A percentile compares a stretch with the other conserved stretches of the same genome.
These are phyloP conservation scores for Schrankia costaestrigalis DNA, from an alignment of 2,888 invertebrate species.

Conservation along the genomic window DNA sequence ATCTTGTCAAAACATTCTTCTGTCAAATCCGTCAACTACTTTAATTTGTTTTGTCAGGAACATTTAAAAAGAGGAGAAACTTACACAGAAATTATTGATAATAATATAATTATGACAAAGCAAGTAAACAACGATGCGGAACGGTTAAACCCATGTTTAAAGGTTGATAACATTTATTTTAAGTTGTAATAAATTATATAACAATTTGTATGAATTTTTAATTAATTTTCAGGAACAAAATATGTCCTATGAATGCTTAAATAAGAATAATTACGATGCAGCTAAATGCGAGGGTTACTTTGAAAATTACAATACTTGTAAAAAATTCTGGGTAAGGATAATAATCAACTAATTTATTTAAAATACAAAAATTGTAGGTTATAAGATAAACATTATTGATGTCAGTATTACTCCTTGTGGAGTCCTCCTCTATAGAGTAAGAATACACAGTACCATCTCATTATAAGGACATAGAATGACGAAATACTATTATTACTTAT, in stretches of 20 bases:
- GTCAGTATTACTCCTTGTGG: no score
- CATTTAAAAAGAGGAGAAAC: no score
- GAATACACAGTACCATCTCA: no score
- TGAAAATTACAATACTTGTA: slow-evolving; percentile 89
- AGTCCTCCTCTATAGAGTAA: no score
- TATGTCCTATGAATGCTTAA: slow-evolving; percentile 85
- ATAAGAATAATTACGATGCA: slow-evolving; percentile 83
- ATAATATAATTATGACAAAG: slow-evolving; percentile 43
- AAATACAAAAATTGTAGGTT: no score
- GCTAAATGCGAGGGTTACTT: slow-evolving; percentile 84
- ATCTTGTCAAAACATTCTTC: no score
- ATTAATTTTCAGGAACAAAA: slow-evolving; percentile 84
- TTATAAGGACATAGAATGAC: no score
- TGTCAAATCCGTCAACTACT: neutral
- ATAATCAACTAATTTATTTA: no score
- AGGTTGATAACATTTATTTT: slow-evolving; percentile 35
- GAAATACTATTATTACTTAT: no score
- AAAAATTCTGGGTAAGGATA: slow-evolving; percentile 92
- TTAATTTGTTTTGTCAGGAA: neutral
- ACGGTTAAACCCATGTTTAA: slow-evolving; percentile 63
- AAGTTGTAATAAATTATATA: neutral
- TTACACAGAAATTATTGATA: neutral
- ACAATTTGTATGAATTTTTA: no score
- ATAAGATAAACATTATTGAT: no score
- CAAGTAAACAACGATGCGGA: slow-evolving; percentile 56